Evolutionary conservation across 1,140 invertebrate species (phyloP).

Genomic region (Tetragonula clypearis): DNA sequence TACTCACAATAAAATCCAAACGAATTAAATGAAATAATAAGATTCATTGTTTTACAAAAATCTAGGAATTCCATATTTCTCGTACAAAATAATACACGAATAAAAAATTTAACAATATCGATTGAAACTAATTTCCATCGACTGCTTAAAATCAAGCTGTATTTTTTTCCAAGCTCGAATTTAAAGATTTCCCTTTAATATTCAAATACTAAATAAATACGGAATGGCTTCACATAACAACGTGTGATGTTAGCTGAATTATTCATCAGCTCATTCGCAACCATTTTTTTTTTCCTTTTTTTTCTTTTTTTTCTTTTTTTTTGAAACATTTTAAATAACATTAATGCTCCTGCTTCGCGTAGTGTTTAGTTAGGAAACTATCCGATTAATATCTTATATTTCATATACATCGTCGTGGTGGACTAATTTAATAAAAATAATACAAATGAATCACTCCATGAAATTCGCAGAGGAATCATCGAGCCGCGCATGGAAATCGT

Average conservation of each 20-base stretch:
- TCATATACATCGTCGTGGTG: conserved; percentile 16
- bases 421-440: conserved; percentile 49
- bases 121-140: background rate
- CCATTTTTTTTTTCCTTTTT: background rate
- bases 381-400: conserved; percentile 38
- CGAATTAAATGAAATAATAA: background rate
- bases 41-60: background rate
- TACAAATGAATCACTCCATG: conserved; percentile 76
- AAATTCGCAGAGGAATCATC: conserved; percentile 81
- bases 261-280: background rate
- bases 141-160: background rate
- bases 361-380: conserved; percentile 21
- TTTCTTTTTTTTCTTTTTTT: background rate
- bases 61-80: background rate
- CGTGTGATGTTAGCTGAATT: background rate
- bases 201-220: conserved; percentile 17
- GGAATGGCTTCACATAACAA: conserved; percentile 32
- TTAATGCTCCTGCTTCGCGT: conserved; percentile 20
- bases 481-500: conserved; percentile 81
- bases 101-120: background rate
- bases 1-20: background rate
- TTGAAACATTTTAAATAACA: conserved; percentile 17
- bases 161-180: background rate
- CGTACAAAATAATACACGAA: background rate
- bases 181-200: conserved; percentile 12